These are phyloP conservation scores for Tortrix viridana DNA, from an alignment of 2,888 invertebrate species.

Conservation along the genomic window DNA sequence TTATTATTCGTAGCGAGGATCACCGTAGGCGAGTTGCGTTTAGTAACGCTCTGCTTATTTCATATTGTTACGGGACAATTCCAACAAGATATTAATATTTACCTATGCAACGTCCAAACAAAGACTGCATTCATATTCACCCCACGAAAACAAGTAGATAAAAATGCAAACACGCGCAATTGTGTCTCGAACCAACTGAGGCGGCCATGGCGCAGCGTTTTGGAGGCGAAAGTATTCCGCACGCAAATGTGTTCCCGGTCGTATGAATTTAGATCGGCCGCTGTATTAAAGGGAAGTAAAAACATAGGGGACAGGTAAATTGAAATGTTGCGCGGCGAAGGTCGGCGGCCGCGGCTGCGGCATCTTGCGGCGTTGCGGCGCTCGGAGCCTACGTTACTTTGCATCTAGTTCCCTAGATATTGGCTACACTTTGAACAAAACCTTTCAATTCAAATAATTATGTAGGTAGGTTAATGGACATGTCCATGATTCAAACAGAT, in stretches of 20 bases:
- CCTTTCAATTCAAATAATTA: too few relatives aligned
- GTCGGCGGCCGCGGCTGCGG: conserved; percentile 41
- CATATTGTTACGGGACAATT: conserved; percentile 60
- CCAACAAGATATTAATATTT: conserved; percentile 71
- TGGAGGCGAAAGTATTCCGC: conserved; percentile 64
- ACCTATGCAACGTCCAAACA: conserved; percentile 72
- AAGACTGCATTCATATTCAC: conserved; percentile 78
- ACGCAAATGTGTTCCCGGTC: conserved; percentile 76
- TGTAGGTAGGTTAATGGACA: too few relatives aligned
- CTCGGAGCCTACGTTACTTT: conserved; percentile 14
- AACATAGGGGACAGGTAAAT: conserved; percentile 42
- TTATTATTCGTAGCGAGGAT: conserved; percentile 3
- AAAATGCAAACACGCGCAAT: conserved; percentile 82
- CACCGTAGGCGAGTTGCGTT: conserved; percentile 13
- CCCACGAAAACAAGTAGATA: conserved; percentile 81
- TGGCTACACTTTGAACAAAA: not conserved
- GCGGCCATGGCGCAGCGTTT: conserved; percentile 53
- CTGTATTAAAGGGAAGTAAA: conserved; percentile 73
- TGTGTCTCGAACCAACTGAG: conserved; percentile 76
- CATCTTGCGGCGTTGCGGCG: conserved; percentile 40
- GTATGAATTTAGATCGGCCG: conserved; percentile 80
- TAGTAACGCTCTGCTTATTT: conserved; percentile 39
- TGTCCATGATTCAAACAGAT: too few relatives aligned
- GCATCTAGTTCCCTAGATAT: too few relatives aligned
- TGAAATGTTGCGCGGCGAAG: conserved; percentile 46